Base-by-base conservation (phyloP, 1,140 invertebrate species). In the Macrotrachela quadricornifera region DNA sequence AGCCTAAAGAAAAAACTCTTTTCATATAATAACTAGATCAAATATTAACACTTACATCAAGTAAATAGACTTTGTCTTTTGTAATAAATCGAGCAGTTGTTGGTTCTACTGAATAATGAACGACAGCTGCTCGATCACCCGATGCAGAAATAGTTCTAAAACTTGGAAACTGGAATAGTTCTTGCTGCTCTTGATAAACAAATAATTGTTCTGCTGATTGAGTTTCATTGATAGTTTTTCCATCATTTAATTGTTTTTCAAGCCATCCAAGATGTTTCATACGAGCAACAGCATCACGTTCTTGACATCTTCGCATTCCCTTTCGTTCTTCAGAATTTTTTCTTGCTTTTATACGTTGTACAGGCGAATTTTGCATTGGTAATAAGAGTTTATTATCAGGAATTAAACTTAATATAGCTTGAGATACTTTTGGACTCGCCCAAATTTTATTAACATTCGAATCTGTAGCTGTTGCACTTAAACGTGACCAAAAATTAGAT, bases 1-100 rank as follows among this genome's bases (percentile, higher is more conserved):
- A 10, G 87, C 90, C 15, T 71, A 74, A 3, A 85, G 85, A 70
- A 87, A 85, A 70, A 90, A 85, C 15, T 87, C 63, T 0, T 90
- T 94, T 62, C 90, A 71, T 4, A 88, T 94, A 0, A 92, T 80
- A 71, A 95, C 90, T 37, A 90, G 95, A 6, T 90, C 95, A 40
- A 55, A 78, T 80, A 59, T 78, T 77, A 36, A 78, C 85, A 0
- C 91, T 91, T 10, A 87, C 90, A 70, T 96, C 91, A 61, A 85
- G 79, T 1, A 97, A 69, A 66, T 87, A 94, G 50, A 95, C 68
- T 60, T 82, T 78, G 40, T 80, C 71, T n/a, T 16, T 18, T 38
- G 51, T 53, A 13, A 53, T 13, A 43, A 10, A 36, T 77, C 69
- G 62, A 84, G 78, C 6, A 76, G 83, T 83, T 38, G 77, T 75